Evolutionary conservation across 1,140 invertebrate genomes (phyloP).

Genomic region (Brachionus sp.): DNA sequence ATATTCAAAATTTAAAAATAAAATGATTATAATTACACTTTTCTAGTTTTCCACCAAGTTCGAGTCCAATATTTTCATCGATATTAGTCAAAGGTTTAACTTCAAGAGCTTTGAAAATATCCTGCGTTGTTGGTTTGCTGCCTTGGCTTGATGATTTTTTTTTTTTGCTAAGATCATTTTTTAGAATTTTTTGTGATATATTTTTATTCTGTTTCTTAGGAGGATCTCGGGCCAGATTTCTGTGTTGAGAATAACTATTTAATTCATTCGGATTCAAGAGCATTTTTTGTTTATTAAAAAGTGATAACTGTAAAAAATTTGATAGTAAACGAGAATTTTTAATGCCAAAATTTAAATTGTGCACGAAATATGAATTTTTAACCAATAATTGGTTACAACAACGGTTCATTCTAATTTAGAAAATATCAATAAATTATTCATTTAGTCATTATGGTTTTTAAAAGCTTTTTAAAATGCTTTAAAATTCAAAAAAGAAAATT

Average conservation of each 20-base stretch:
- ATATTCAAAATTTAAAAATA: not conserved
- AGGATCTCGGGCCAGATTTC: not conserved
- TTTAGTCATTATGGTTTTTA: not conserved
- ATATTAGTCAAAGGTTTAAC: not conserved
- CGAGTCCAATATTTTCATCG: conserved; percentile 22
- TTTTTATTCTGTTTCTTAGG: not conserved
- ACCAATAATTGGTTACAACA: not conserved
- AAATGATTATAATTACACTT: conserved; percentile 22
- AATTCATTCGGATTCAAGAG: not conserved
- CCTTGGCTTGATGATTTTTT: not conserved
- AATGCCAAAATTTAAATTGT: not conserved
- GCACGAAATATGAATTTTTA: not conserved
- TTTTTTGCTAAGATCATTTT: not conserved
- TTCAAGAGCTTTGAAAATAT: conserved; percentile 39
- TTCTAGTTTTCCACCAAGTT: conserved; percentile 31
- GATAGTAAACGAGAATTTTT: conserved; percentile 12
- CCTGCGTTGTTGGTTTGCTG: not conserved
- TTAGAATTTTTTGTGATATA: not conserved
- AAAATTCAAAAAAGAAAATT: not conserved
- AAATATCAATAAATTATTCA: not conserved
- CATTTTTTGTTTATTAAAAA: not conserved
- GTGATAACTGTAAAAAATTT: not conserved
- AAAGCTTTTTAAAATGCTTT: conserved; percentile 27
- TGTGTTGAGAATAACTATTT: not conserved
- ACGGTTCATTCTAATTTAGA: conserved; percentile 14